Conservation (phyloP, 92 coral and sea anemone genomes). For the Pocillopora grandis region DNA sequence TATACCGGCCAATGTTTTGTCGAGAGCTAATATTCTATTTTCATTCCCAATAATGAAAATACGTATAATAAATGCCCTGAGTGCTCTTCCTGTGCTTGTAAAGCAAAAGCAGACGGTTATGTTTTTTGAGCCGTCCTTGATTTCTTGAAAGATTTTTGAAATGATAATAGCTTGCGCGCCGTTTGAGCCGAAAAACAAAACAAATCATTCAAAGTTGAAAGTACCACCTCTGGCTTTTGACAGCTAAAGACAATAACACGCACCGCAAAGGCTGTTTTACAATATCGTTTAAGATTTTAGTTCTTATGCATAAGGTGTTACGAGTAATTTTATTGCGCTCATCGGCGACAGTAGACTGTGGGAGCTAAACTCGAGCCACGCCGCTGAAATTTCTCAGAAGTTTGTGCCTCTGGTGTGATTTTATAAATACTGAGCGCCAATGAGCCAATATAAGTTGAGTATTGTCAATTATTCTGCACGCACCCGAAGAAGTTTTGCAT, state of each 20-base stretch:
- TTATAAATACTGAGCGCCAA: conserved; percentile 12
- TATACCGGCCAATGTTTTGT: conserved; percentile 40
- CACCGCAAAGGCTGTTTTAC: conserved; percentile 23
- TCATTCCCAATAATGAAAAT: conserved; percentile 6
- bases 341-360: background rate
- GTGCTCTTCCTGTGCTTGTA: background rate
- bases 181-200: conserved; percentile 3
- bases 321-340: background rate
- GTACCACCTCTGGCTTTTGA: conserved; percentile 34
- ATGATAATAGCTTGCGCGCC: background rate
- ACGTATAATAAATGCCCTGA: conserved; percentile 17
- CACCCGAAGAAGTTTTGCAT: conserved; percentile 13
- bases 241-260: conserved; percentile 22
- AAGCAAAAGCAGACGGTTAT: conserved; percentile 23
- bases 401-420: background rate
- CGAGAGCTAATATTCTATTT: conserved; percentile 44
- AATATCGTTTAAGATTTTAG: conserved; percentile 1
- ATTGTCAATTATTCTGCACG: conserved; percentile 20
- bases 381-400: background rate
- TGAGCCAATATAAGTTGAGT: conserved; percentile 19
- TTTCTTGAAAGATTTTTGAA: background rate
- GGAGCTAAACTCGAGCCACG: background rate
- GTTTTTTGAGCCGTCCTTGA: background rate
- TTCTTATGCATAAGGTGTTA: background rate
- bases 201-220: conserved; percentile 1